Conservation (phyloP, 2,113 vertebrate genomes). For the Malurus melanocephalus region DNA sequence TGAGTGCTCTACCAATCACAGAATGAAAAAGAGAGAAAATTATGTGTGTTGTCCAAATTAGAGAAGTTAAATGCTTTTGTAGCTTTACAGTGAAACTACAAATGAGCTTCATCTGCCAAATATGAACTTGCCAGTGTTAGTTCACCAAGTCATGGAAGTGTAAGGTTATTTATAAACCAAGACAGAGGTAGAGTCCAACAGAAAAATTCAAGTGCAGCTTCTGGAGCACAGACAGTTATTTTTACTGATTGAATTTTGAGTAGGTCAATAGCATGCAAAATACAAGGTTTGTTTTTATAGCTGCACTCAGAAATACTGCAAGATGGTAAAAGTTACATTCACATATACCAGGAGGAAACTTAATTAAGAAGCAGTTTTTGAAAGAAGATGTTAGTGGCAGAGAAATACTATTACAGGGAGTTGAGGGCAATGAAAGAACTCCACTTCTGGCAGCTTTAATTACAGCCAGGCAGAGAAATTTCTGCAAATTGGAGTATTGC, state of each 20-base stretch:
- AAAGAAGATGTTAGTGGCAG: not conserved
- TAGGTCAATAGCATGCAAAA: not conserved
- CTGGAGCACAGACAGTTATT: not conserved
- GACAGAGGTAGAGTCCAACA: not conserved
- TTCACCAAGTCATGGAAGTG: not conserved
- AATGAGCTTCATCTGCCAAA: not conserved
- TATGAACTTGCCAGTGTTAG: not conserved
- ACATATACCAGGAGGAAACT: not conserved
- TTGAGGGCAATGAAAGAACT: not conserved
- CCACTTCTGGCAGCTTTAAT: not conserved
- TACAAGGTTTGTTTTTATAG: not conserved
- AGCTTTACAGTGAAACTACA: not conserved
- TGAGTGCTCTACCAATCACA: not conserved
- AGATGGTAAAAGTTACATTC: not conserved
- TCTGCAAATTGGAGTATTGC: not conserved
- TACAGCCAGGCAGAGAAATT: not conserved
- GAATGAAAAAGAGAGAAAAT: not conserved
- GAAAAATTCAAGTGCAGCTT: not conserved
- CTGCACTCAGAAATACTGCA: not conserved
- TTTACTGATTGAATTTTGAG: not conserved
- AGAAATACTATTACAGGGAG: not conserved
- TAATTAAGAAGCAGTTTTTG: not conserved
- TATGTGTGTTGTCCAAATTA: not conserved
- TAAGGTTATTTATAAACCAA: not conserved
- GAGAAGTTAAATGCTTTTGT: not conserved